phyloP scores from a whole-genome alignment of 2,113 vertebrate species.

The Euleptes europaea region DNA sequence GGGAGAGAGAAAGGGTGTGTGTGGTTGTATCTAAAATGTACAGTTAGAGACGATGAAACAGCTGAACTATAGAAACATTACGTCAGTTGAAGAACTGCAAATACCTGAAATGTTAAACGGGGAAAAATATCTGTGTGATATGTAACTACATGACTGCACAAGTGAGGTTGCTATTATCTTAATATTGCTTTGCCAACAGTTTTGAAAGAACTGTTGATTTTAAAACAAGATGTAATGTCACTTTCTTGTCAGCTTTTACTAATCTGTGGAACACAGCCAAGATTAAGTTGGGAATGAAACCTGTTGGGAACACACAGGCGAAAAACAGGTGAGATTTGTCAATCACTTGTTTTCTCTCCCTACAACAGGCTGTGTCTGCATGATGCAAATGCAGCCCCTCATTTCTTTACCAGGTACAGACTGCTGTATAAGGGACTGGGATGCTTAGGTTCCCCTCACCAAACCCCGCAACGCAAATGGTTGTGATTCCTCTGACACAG shows the following conservation, averaged over 20 bases:
- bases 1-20: neutral
- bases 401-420: neutral
- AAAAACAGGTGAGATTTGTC: neutral
- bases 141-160: neutral
- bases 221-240: neutral
- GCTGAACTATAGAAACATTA: neutral
- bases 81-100: too few species aligned
- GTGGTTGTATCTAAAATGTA: neutral
- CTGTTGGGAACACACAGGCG: too few species aligned
- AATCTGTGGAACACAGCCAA: neutral
- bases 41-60: neutral
- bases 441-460: neutral
- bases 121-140: neutral
- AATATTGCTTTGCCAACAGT: neutral
- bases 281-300: neutral
- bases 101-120: neutral
- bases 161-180: neutral
- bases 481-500: neutral
- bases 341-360: neutral
- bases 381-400: neutral
- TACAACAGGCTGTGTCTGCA: too few species aligned
- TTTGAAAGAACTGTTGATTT: neutral
- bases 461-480: neutral
- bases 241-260: neutral
- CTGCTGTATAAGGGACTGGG: neutral